Evolutionary conservation across 2,113 vertebrate genomes (phyloP), one percentile per base, ranked within the genome.

Genomic region (Addax nasomaculatus): DNA sequence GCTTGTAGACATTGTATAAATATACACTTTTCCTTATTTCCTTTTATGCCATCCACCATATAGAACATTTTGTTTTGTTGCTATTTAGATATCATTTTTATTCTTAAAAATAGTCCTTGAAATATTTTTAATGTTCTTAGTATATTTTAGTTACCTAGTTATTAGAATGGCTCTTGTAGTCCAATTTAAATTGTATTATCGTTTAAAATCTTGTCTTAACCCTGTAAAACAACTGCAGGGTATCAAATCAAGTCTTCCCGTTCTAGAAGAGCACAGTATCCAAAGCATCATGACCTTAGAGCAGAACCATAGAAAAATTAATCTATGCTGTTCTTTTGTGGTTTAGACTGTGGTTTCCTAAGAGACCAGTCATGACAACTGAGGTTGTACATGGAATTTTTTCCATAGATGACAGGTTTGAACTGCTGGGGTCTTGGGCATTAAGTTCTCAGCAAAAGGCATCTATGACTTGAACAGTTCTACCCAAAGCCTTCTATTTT

Each of bases 281-380:
- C 62, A 62, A 86, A 93, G 29, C 78, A 85, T 81, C 45, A 43
- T 90, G 86, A 84, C 49, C 62, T 83, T 70, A 96, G 60, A 97
- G 45, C 16, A 91, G 45, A 95, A 51, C 39, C 78, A 47, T 47
- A 90, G 84, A 93, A 96, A 95, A 96, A 78, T 81, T 84, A 90
- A 91, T 89, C 96, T 94, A 23, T 93, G 80, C 79, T 97, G 62
- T 64, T 97, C 70, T 97, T 95, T 83, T 91, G 97, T 95, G 97
- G 96, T 97, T 97, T 93, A 53, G 39, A 36, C 39, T 97, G 93
- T 96, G 96, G 95, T 97, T 98, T 98, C 97, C 91, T 95, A 92
- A 95, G 95, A 96, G 51, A 92, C 90, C 83, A 91, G 29, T 93
- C 91, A 90, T 94, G 85, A 98, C 90, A 93, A 92, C 94, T 97